Conservation (phyloP, 1,140 invertebrate species). For the Eriocheir sinensis region DNA sequence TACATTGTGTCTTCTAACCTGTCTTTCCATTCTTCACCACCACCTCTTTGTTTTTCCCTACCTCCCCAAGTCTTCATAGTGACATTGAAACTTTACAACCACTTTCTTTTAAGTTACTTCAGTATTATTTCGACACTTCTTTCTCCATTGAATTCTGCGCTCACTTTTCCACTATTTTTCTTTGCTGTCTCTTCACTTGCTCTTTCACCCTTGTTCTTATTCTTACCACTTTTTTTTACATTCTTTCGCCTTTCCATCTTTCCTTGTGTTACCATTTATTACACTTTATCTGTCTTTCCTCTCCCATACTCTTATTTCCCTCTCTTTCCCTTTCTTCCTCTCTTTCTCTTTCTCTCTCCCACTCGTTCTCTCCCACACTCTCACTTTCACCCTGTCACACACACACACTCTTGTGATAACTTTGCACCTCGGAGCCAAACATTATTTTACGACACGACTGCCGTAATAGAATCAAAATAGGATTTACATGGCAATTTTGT, state of each 20-base stretch:
- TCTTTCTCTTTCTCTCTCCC: conserved; percentile 33
- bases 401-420: conserved; percentile 65
- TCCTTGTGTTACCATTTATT: background rate
- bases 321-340: conserved; percentile 51
- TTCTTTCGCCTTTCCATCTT: background rate
- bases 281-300: background rate
- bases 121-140: no score
- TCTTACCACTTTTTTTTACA: background rate
- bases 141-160: no score
- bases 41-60: background rate
- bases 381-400: conserved; percentile 32
- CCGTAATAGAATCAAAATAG: conserved; percentile 76
- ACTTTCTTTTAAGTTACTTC: no score
- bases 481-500: conserved; percentile 77
- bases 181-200: no score
- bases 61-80: background rate
- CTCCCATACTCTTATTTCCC: conserved; percentile 35
- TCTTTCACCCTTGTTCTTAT: background rate
- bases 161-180: no score
- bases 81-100: no score
- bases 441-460: conserved; percentile 76
- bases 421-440: conserved; percentile 75
- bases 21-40: conserved; percentile 3
- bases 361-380: conserved; percentile 32
- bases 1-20: background rate